Base-by-base conservation (phyloP, 2,888 invertebrate species). In the Drosophila birchii region DNA sequence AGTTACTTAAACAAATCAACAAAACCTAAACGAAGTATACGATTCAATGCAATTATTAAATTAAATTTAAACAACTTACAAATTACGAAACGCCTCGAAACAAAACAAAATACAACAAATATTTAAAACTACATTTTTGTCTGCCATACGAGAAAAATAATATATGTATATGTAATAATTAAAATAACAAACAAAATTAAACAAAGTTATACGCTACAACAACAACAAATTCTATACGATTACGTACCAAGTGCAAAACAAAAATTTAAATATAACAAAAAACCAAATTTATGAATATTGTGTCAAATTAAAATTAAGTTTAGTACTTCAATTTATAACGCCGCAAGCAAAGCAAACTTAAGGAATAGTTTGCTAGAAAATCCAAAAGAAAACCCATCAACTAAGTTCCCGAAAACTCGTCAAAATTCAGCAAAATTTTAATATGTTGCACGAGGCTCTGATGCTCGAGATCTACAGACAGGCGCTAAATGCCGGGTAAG, bases 381-480 rank as follows among this genome's bases (percentile, higher is more conserved):
- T 38, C 43, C 47, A 61, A 44, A 54, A 34, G 49, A 14, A 23
- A 29, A 29, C 29, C 29, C 29, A 29, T 44, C 56, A 34, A 20
- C 51, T 16, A 34, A 34, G 53, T 43, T 60, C 38, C 32, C 38
- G 45, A 38, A 36, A 73, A 67, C 39, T n/a, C 84, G 55, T 81
- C 88, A 89, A 89, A 87, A 91, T 85, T 85, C 90, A 89, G 58
- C 87, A 90, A 88, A 90, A 90, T 60, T 78, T 86, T 36, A 91
- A 91, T 86, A 92, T 92, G 92, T 87, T 92, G 80, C 92, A 92
- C 89, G 92, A 92, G 89, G 92, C 92, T 69, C 76, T 92, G 79
- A 92, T 92, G 92, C 88, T 92, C 73, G 92, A 92, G 81, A 92
- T 92, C 79, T 92, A 92, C 91, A 91, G 92, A 87, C 92, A 92